Base-by-base conservation (phyloP, 2,797 vertebrate species). In the Propithecus deckenii region DNA sequence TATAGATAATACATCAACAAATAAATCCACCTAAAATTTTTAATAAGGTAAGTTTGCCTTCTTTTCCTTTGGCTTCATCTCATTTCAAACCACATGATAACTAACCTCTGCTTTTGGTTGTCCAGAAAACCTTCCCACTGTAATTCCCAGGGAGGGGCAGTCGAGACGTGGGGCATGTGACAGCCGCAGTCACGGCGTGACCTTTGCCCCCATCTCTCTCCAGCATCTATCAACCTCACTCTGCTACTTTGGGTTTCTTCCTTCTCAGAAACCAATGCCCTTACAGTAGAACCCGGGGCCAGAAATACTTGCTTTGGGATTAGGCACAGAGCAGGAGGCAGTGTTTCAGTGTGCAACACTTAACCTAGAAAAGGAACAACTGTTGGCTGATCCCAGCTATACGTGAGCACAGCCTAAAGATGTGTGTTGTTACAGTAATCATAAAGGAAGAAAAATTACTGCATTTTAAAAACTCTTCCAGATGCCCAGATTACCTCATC, bases 401-500 rank as follows among this genome's bases (percentile, higher is more conserved):
- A 17, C 10, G 4, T 6, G 22, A 41, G 41, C n/a, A 65, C 52
- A 59, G 35, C 11, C 38, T 25, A 41, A 86, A 32, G 79, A 85
- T 57, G 50, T 18, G 38, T 25, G 2, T 25, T 48, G 35, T 15
- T 32, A 55, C 0, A 22, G 38, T 32, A 63, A 95, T 87, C 76
- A 74, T 7, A 74, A 80, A 72, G 17, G 63, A 71, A 89, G 86
- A 87, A 91, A 86, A 78, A 43, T 25, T 2, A 52, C 25, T 90
- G 48, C 57, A 65, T 67, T 89, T 59, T 46, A 63, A 75, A 97
- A 95, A 63, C 69, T 28, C 69, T 93, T 96, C 86, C 94, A 81
- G 89, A 76, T 28, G 88, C 63, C 75, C 74, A 65, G 22, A 41
- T 75, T 2, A 76, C 35, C 63, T 91, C 79, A 63, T 88, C 79